These are phyloP conservation scores for Chrysochloris asiatica DNA, from an alignment of 2,113 vertebrate genomes.

Conservation along the genomic window DNA sequence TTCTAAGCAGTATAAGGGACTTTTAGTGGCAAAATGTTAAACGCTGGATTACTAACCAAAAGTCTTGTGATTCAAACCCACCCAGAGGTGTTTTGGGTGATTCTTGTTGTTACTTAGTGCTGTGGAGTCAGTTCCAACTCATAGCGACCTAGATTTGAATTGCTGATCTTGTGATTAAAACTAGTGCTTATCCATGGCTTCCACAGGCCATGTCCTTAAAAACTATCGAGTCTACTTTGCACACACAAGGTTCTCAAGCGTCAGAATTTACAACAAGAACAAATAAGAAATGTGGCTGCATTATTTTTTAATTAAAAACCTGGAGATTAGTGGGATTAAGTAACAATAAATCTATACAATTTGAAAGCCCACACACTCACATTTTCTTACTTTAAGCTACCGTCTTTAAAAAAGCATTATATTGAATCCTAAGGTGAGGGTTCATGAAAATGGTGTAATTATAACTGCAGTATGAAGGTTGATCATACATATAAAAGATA, in stretches of 20 bases:
- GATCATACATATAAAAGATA: neutral
- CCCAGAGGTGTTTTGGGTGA: too few relatives aligned
- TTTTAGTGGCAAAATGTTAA: too few relatives aligned
- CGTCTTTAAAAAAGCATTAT: constrained; percentile 4
- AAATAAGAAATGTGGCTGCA: neutral
- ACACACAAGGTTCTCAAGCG: neutral
- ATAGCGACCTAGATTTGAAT: too few relatives aligned
- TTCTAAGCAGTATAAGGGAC: too few relatives aligned
- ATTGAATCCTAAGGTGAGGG: constrained; percentile 46
- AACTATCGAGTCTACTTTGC: neutral
- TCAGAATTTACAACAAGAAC: neutral
- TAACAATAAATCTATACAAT: neutral
- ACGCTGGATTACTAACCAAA: neutral
- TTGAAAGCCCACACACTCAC: neutral
- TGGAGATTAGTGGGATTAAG: neutral
- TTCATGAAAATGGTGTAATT: neutral
- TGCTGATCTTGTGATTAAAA: too few relatives aligned
- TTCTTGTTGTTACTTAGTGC: too few relatives aligned
- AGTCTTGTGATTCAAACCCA: neutral
- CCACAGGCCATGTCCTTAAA: neutral
- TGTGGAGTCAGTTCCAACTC: too few relatives aligned
- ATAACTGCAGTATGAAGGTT: neutral
- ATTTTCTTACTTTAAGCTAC: neutral
- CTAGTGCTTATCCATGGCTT: too few relatives aligned
- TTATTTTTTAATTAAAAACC: neutral